These are phyloP conservation scores for Trachelus stipa DNA, from an alignment of 2,888 invertebrate species.

Conservation along the genomic window DNA sequence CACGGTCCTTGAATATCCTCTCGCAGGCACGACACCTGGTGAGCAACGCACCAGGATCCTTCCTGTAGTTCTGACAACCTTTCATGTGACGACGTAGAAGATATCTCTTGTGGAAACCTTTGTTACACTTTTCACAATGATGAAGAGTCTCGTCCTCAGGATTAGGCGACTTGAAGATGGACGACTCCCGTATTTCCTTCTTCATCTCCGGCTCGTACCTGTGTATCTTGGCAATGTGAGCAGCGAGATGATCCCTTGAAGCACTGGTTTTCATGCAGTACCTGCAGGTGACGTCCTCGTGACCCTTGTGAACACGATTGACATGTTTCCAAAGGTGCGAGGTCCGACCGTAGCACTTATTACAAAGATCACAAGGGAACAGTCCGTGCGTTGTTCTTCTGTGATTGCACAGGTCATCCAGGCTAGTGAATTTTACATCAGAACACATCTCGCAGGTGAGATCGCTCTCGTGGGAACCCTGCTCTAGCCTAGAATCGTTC, in stretches of 20 bases:
- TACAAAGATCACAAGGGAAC: slow-evolving; percentile 73
- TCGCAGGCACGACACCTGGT: slow-evolving; percentile 71
- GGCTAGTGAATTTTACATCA: slow-evolving; percentile 63
- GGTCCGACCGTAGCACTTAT: slow-evolving; percentile 72
- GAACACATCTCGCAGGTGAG: slow-evolving; percentile 58
- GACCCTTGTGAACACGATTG: slow-evolving; percentile 71
- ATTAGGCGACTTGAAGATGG: slow-evolving; percentile 61
- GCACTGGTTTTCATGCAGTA: slow-evolving; percentile 72
- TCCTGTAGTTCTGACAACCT: slow-evolving; percentile 69
- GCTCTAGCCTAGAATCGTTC: slow-evolving; percentile 22
- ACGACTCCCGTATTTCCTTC: slow-evolving; percentile 49
- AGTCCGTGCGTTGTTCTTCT: slow-evolving; percentile 69
- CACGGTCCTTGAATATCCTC: slow-evolving; percentile 71
- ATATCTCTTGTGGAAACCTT: slow-evolving; percentile 70
- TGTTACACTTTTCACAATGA: slow-evolving; percentile 70
- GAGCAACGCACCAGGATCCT: slow-evolving; percentile 67
- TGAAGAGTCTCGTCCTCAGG: slow-evolving; percentile 67
- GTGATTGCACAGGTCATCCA: slow-evolving; percentile 70
- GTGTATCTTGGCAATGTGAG: slow-evolving; percentile 71
- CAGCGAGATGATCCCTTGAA: slow-evolving; percentile 70
- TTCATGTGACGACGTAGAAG: slow-evolving; percentile 72
- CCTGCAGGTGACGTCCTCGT: slow-evolving; percentile 72
- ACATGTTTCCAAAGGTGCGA: slow-evolving; percentile 75
- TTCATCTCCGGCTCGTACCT: slow-evolving; percentile 59
- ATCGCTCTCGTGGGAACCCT: slow-evolving; percentile 31